Evolutionary conservation across 2,113 vertebrate genomes (phyloP).

Genomic region (Excalfactoria chinensis): DNA sequence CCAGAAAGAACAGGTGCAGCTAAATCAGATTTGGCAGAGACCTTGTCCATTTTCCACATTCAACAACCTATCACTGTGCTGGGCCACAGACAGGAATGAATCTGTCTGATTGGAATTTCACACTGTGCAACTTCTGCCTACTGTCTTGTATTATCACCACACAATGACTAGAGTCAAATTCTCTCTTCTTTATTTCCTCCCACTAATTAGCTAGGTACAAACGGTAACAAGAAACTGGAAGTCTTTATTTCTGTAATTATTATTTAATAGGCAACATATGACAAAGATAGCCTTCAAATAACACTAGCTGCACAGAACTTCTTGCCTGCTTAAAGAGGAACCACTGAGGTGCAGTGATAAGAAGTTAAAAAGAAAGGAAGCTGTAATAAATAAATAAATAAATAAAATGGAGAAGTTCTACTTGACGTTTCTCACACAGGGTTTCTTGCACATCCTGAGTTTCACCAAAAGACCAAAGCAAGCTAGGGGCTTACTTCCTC

Average conservation of each 20-base stretch:
- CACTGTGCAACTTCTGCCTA: background rate
- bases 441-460: background rate
- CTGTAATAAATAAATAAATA: background rate
- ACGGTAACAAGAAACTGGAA: background rate
- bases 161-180: background rate
- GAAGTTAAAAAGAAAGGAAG: background rate
- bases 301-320: background rate
- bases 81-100: background rate
- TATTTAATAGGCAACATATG: background rate
- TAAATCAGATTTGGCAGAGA: background rate
- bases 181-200: background rate
- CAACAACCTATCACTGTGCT: background rate
- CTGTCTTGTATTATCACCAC: background rate
- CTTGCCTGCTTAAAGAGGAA: background rate
- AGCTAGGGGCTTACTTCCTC: background rate
- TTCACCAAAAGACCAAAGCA: background rate
- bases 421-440: background rate
- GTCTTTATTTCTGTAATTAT: background rate
- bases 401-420: background rate
- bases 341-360: background rate
- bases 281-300: background rate
- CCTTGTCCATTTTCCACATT: background rate
- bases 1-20: background rate
- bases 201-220: background rate
- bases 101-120: background rate